These are phyloP conservation scores for Eucera pruinosa DNA, from an alignment of 2,888 invertebrate species.

Conservation along the genomic window DNA sequence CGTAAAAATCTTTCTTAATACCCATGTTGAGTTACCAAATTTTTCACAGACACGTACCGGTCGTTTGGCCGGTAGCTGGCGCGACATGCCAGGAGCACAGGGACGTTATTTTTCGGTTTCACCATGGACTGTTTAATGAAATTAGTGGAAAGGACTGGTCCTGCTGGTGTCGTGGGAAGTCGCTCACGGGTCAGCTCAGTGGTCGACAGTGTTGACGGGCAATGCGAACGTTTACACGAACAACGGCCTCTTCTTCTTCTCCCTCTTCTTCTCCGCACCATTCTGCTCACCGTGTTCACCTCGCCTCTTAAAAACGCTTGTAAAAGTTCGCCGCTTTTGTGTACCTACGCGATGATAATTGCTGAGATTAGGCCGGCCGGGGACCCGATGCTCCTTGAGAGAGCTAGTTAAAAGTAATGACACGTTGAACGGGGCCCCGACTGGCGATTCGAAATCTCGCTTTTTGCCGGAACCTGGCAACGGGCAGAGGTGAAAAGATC, in stretches of 20 bases:
- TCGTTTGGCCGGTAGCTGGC: constrained; percentile 2
- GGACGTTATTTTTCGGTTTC: constrained; percentile 53
- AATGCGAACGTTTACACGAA: constrained; percentile 52
- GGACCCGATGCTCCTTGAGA: constrained; percentile 62
- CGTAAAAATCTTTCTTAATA: constrained; percentile 10
- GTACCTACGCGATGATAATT: constrained; percentile 80
- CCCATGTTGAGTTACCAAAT: constrained; percentile 25
- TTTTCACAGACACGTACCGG: constrained; percentile 23
- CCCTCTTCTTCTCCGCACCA: constrained; percentile 32
- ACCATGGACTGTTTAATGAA: constrained; percentile 74
- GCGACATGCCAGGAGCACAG: not conserved
- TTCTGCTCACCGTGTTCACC: constrained; percentile 7
- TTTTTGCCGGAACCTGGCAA: constrained; percentile 57
- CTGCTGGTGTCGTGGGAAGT: constrained; percentile 80
- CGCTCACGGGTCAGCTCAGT: constrained; percentile 76
- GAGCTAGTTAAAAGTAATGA: constrained; percentile 78
- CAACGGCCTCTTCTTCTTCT: constrained; percentile 63
- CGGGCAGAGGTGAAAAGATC: constrained; percentile 50
- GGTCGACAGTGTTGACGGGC: constrained; percentile 55
- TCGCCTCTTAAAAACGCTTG: constrained; percentile 68
- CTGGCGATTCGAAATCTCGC: constrained; percentile 65
- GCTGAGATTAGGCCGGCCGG: constrained; percentile 79
- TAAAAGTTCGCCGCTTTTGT: constrained; percentile 75
- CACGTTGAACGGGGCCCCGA: constrained; percentile 60
- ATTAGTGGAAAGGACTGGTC: constrained; percentile 76